Base-by-base conservation (phyloP, 1,140 invertebrate genomes). In the Druon quercuslanigerum region DNA sequence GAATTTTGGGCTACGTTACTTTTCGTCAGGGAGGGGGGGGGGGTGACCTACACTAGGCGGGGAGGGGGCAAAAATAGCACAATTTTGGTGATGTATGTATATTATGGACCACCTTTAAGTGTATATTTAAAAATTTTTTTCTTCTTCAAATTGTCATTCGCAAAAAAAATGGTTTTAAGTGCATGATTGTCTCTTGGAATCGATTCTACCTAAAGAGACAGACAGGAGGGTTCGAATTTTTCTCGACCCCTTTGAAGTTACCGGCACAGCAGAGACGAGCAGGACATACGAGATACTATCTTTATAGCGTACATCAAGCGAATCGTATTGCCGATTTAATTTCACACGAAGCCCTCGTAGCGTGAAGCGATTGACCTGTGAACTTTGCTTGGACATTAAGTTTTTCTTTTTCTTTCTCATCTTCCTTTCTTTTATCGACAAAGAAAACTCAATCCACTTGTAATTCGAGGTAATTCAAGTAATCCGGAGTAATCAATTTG, bases 191-290 rank as follows among this genome's bases (percentile, higher is more conserved):
- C 25, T 46, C 40, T 66, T 46, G 33, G 25, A 66, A 66, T 66
- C 46, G 60, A 66, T 40, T 40, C 40, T 40, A 33, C 14, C 60
- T 66, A 66, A 66, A 52, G 75, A 52, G 16, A 25, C 46, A 19
- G 54, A 8, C 20, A 66, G 25, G 33, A 73, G 73, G 75, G 72
- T 57, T 76, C 51, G 51, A 76, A 74, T 79, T 80, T 81, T 78
- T 83, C 76, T 51, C 46, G 50, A 25, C 57, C 74, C 56, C 72
- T 83, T 85, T 84, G 81, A 83, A 77, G 81, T 79, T 77, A 75
- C 56, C 81, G 79, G 16, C 71, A 51, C 20, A 12, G 16, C 71
- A 51, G 14, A 12, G 79, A 40, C 74, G 60, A 76, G 78, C 77
- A 80, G 74, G 78, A 75, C 57, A 54, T 56, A 9, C 40, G 66